Conservation (phyloP, 2,113 vertebrate genomes). For the Heterotis niloticus region DNA sequence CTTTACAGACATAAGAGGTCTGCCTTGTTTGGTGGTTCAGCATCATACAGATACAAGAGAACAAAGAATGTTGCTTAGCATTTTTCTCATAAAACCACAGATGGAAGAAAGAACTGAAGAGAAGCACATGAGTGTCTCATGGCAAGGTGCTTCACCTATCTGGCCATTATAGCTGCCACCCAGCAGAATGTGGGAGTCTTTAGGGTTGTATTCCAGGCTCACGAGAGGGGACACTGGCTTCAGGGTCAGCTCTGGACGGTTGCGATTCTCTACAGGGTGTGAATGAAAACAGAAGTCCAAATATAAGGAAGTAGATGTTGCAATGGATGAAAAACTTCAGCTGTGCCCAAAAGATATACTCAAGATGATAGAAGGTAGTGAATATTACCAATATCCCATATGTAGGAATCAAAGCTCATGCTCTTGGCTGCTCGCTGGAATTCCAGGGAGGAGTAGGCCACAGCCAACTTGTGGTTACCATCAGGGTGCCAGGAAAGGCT, state of each 20-base stretch:
- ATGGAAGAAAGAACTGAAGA: too few relatives aligned
- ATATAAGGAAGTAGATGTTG: too few relatives aligned
- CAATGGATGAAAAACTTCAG: background rate
- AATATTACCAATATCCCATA: conserved; percentile 84
- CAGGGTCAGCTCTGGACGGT: conserved; percentile 72
- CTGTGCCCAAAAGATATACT: background rate
- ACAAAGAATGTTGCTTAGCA: too few relatives aligned
- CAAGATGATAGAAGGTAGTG: too few relatives aligned
- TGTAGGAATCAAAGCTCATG: conserved; percentile 79
- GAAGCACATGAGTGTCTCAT: background rate
- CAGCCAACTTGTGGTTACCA: conserved; percentile 72
- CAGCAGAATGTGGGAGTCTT: conserved; percentile 79
- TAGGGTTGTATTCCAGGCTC: conserved; percentile 89
- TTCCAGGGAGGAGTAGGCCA: conserved; percentile 80
- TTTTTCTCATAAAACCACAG: background rate
- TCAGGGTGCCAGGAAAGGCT: conserved; percentile 89
- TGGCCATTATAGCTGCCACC: conserved; percentile 92
- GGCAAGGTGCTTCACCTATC: conserved; percentile 68
- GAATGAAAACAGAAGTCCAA: background rate
- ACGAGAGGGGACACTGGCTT: conserved; percentile 73
- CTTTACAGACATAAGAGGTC: background rate
- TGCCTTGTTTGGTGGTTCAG: background rate
- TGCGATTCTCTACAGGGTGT: conserved; percentile 71
- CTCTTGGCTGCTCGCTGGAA: conserved; percentile 71
- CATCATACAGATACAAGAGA: too few relatives aligned